Conservation (phyloP, 2,797 vertebrate species). For the Danio albolineatus region DNA sequence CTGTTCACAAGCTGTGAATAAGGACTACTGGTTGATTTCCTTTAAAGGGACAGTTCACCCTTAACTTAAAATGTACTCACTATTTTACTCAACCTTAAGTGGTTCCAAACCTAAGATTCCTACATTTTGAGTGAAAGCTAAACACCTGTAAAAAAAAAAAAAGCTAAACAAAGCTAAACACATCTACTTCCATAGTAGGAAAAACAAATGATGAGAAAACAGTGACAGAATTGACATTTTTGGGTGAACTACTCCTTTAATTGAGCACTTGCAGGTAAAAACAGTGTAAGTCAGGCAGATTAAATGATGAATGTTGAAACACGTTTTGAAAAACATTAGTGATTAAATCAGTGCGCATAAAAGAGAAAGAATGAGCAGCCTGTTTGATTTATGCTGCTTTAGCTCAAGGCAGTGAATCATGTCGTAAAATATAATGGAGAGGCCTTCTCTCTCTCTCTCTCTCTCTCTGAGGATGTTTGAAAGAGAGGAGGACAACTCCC, state of each 20-base stretch:
- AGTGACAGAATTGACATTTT: too few species aligned
- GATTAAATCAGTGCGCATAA: not conserved
- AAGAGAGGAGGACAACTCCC: not conserved
- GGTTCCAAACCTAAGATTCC: too few species aligned
- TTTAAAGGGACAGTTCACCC: not conserved
- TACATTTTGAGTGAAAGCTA: too few species aligned
- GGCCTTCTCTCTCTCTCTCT: not conserved
- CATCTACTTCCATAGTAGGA: too few species aligned
- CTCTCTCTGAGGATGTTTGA: not conserved
- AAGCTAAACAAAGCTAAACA: too few species aligned
- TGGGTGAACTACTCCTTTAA: too few species aligned
- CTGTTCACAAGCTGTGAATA: conserved; percentile 3
- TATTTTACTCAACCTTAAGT: too few species aligned
- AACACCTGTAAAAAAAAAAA: too few species aligned
- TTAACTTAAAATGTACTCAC: too few species aligned
- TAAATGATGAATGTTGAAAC: not conserved
- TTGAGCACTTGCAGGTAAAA: not conserved
- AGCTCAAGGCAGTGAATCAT: conserved; percentile 16
- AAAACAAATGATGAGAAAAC: too few species aligned
- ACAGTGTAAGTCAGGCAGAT: not conserved
- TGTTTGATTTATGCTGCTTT: conserved; percentile 8
- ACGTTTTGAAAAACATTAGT: conserved; percentile 14
- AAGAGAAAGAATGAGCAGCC: not conserved
- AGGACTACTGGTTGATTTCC: not conserved
- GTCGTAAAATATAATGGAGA: conserved; percentile 17